Conservation (phyloP, 2,888 invertebrate genomes). For the Thymelicus acteon region DNA sequence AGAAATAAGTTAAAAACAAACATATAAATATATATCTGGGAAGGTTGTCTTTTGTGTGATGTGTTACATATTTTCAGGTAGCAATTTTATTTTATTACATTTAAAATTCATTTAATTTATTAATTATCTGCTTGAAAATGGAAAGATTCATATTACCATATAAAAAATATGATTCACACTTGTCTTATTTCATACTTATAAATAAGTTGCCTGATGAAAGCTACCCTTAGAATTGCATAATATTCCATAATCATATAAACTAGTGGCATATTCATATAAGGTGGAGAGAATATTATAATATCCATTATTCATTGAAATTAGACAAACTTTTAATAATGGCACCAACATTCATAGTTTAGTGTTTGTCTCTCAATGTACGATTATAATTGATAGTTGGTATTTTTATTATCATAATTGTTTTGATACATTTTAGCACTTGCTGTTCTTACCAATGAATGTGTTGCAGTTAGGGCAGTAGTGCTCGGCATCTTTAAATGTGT, state of each 20-base stretch:
- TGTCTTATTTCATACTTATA: not conserved
- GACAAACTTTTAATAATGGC: conserved; percentile 14
- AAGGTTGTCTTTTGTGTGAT: no score
- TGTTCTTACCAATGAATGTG: conserved; percentile 77
- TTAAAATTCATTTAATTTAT: no score
- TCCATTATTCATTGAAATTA: not conserved
- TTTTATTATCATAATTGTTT: conserved; percentile 20
- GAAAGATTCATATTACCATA: no score
- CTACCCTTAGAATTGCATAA: not conserved
- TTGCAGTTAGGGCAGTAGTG: conserved; percentile 82
- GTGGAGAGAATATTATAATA: no score
- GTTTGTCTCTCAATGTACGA: not conserved
- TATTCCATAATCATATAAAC: not conserved
- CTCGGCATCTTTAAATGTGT: conserved; percentile 80
- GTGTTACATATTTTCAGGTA: no score
- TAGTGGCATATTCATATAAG: not conserved
- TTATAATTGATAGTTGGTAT: not conserved
- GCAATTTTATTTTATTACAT: no score
- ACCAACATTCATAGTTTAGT: conserved; percentile 44
- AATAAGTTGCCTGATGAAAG: not conserved
- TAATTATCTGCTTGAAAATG: no score
- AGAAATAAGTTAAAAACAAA: no score
- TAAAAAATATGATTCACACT: no score
- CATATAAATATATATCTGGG: no score
- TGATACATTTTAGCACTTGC: conserved; percentile 63